phyloP scores from a whole-genome alignment of 2,888 invertebrate species.

The Panorpa germanica region DNA sequence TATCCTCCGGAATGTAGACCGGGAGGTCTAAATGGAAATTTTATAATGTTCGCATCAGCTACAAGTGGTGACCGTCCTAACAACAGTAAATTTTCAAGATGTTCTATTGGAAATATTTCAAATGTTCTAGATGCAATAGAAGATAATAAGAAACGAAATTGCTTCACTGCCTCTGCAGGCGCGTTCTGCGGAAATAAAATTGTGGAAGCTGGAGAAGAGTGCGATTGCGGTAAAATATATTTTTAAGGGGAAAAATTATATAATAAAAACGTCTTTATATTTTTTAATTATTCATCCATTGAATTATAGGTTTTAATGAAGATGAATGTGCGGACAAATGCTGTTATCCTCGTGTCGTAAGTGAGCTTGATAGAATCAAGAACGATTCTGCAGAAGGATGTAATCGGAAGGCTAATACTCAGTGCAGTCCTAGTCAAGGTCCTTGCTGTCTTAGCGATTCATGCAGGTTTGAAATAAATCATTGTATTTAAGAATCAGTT shows the following conservation, averaged over 20 bases:
- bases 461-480: slow-evolving; percentile 73
- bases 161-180: slow-evolving; percentile 77
- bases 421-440: slow-evolving; percentile 87
- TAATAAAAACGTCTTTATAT: background rate
- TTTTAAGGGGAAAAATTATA: background rate
- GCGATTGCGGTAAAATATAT: slow-evolving; percentile 56
- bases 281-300: background rate
- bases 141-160: slow-evolving; percentile 80
- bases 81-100: slow-evolving; percentile 92
- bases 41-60: slow-evolving; percentile 98
- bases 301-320: slow-evolving; percentile 51
- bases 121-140: slow-evolving; percentile 84
- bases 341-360: slow-evolving; percentile 75
- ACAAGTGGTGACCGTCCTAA: slow-evolving; percentile 96
- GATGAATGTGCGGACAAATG: slow-evolving; percentile 85
- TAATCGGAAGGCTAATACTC: slow-evolving; percentile 51
- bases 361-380: slow-evolving; percentile 41
- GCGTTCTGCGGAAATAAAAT: slow-evolving; percentile 99
- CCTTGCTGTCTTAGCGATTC: slow-evolving; percentile 76
- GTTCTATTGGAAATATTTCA: slow-evolving; percentile 89
- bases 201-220: slow-evolving; percentile 93
- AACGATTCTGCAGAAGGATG: slow-evolving; percentile 65
- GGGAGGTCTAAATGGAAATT: slow-evolving; percentile 86
- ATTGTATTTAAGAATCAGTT: too few species aligned
- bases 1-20: slow-evolving; percentile 81